Evolutionary conservation across 1,140 invertebrate genomes (phyloP).

Genomic region (Panulirus ornatus): DNA sequence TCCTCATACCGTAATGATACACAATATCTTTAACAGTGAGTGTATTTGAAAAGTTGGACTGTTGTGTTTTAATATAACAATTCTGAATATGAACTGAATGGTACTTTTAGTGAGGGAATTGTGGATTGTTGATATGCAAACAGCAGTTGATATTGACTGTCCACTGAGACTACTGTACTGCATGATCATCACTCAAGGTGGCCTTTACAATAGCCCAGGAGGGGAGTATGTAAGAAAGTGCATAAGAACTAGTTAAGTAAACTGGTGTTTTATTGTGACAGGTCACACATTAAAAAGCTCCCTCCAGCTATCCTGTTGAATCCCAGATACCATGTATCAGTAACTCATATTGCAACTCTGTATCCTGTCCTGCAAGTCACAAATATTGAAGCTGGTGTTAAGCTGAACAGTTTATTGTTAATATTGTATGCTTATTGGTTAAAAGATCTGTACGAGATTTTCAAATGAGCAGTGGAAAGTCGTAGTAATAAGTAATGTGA

Average conservation of each 20-base stretch:
- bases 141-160: not conserved
- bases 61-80: not conserved
- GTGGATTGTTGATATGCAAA: conserved; percentile 9
- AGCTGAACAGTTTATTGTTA: conserved; percentile 33
- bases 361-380: conserved; percentile 36
- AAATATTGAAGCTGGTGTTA: conserved; percentile 25
- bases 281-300: conserved; percentile 33
- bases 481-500: not conserved
- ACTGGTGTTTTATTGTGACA: conserved; percentile 20
- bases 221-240: not conserved
- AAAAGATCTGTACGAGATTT: not conserved
- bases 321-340: conserved; percentile 28
- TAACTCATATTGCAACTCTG: conserved; percentile 4
- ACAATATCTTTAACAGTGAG: not conserved
- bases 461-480: conserved; percentile 19
- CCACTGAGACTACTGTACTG: conserved; percentile 9
- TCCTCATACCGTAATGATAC: not conserved
- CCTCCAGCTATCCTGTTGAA: conserved; percentile 42
- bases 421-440: conserved; percentile 37
- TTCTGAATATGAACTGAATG: not conserved
- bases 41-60: not conserved
- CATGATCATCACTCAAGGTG: conserved; percentile 9
- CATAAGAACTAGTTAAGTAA: conserved; percentile 13
- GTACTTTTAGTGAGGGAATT: not conserved
- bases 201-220: conserved; percentile 13